Conservation (phyloP, 2,797 vertebrate species). For the Perodicticus potto region DNA sequence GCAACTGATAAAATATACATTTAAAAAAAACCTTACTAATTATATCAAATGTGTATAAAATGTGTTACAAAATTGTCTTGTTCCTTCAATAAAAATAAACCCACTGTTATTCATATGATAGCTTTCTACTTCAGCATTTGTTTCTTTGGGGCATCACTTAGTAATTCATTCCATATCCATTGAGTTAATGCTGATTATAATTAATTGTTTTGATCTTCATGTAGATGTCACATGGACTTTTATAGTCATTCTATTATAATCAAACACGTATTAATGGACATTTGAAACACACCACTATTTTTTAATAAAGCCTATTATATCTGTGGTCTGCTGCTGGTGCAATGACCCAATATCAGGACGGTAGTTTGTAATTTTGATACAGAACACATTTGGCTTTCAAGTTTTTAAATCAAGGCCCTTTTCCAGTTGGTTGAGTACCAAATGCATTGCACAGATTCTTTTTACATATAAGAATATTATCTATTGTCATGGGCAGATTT, state of each 20-base stretch:
- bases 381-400: slow-evolving; percentile 79
- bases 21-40: background rate
- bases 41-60: slow-evolving; percentile 30
- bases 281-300: slow-evolving; percentile 85
- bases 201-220: slow-evolving; percentile 86
- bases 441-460: slow-evolving; percentile 74
- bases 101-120: slow-evolving; percentile 11
- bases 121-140: slow-evolving; percentile 46
- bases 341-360: slow-evolving; percentile 81
- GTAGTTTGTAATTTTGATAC: slow-evolving; percentile 82
- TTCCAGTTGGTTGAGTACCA: slow-evolving; percentile 81
- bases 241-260: slow-evolving; percentile 86
- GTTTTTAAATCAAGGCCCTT: slow-evolving; percentile 81
- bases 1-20: background rate
- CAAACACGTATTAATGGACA: slow-evolving; percentile 84
- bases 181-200: slow-evolving; percentile 82
- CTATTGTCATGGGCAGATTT: slow-evolving; percentile 18
- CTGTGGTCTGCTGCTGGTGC: slow-evolving; percentile 79
- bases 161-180: slow-evolving; percentile 80
- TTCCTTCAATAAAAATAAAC: slow-evolving; percentile 52
- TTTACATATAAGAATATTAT: slow-evolving; percentile 61
- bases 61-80: background rate
- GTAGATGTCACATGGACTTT: slow-evolving; percentile 83
- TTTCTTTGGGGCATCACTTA: slow-evolving; percentile 75
- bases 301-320: slow-evolving; percentile 84